Base-by-base conservation (phyloP, 2,113 vertebrate species). In the Ochotona curzoniae region DNA sequence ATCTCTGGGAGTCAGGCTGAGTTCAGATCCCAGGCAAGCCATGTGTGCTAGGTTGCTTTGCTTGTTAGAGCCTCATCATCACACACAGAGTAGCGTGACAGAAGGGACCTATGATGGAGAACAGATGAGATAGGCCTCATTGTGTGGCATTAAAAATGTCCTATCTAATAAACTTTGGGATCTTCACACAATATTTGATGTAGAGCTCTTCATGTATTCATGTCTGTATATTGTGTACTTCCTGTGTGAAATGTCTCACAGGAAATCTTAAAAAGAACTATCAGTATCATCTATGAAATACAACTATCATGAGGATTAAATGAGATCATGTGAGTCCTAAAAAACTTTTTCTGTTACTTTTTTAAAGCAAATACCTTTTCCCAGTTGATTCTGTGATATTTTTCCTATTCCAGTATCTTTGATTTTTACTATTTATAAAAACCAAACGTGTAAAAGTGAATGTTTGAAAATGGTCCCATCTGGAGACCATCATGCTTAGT, bases 391-490 rank as follows among this genome's bases (percentile, higher is more conserved):
- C 82, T 86, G 35, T 85, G 17, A 71, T 32, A 82, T 81, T 60
- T 60, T 44, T 2, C 18, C 57, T 78, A 2, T 82, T 20, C 60
- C 8, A 74, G 2, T 86, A 90, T 75, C 61, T 54, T 93, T 92
- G 73, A 4, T 84, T 81, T 9, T 93, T 64, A 75, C 0, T 94
- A 66, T 51, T 49, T 32, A 92, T 73, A 71, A 73, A 64, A 86
- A 70, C 47, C 47, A 5, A 80, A 67, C 69, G 13, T 94, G 21
- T 87, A 14, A 61, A 83, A 83, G n/a, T 74, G 60, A 95, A 90
- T 57, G 54, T 57, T 57, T 44, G 38, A 44, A 44, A 44, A 44
- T 44, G 38, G 38, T 44, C 38, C 38, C 38, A 44, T 44, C 38
- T 44, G 38, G 38, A 44, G 38, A 44, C 38, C 38, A 4, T 44